These are phyloP conservation scores for Kobus ellipsiprymnus DNA, from an alignment of 2,113 vertebrate genomes.

Conservation along the genomic window DNA sequence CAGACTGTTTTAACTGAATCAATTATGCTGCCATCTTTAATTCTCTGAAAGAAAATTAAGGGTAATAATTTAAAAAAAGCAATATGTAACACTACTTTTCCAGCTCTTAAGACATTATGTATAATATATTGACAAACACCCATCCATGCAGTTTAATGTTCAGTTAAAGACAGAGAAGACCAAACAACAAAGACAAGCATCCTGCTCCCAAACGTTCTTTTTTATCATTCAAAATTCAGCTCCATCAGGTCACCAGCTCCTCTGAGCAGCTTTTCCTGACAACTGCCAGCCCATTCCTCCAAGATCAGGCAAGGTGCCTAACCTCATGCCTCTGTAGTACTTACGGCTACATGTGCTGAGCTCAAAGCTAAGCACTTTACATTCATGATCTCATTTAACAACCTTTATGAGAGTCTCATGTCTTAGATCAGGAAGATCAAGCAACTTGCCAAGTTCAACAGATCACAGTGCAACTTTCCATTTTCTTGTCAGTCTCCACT, in stretches of 20 bases:
- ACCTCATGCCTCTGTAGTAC: neutral
- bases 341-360: neutral
- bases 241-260: neutral
- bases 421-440: neutral
- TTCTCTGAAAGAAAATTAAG: slow-evolving; percentile 80
- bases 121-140: neutral
- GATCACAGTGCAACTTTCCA: neutral
- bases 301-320: neutral
- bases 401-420: neutral
- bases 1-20: slow-evolving; percentile 88
- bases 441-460: neutral
- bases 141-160: neutral
- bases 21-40: slow-evolving; percentile 91
- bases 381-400: neutral
- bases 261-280: neutral
- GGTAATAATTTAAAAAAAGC: neutral
- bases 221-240: neutral
- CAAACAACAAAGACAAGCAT: neutral
- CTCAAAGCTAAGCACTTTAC: neutral
- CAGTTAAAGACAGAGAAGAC: neutral
- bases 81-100: neutral
- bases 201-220: neutral
- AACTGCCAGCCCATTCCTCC: neutral
- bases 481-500: neutral
- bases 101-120: neutral